Evolutionary conservation across 2,113 vertebrate genomes (phyloP).

Genomic region (Alectura lathami): DNA sequence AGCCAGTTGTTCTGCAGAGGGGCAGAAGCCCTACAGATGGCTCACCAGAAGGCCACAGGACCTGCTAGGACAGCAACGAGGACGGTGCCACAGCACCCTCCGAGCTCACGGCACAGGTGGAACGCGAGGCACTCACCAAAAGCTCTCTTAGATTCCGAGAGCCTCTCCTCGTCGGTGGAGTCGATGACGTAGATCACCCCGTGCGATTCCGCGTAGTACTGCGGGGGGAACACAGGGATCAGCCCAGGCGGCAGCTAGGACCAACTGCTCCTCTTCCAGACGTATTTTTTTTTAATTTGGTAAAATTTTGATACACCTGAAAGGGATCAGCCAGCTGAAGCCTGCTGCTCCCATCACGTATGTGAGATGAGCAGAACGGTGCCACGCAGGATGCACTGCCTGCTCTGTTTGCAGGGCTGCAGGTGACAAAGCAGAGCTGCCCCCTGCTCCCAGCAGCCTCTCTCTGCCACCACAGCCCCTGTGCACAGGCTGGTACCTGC

Average conservation of each 20-base stretch:
- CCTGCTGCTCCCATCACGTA: fast-evolving
- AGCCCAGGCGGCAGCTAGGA: fast-evolving
- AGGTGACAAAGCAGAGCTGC: neutral
- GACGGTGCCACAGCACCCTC: neutral
- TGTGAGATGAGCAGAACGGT: neutral
- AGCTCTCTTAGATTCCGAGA: constrained; percentile 91
- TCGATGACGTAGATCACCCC: constrained; percentile 97
- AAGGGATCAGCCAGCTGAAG: neutral
- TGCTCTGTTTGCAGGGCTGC: neutral
- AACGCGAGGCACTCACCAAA: constrained; percentile 82
- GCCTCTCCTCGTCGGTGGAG: constrained; percentile 92
- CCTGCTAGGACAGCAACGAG: fast-evolving
- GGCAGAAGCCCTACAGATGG: neutral
- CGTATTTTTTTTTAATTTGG: neutral
- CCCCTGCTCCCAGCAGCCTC: neutral
- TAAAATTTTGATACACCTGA: neutral
- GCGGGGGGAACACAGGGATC: neutral
- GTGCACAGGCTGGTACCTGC: neutral
- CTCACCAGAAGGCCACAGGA: neutral
- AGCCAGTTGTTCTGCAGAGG: neutral
- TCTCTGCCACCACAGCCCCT: neutral
- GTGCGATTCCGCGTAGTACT: constrained; percentile 98
- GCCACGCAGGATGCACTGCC: neutral
- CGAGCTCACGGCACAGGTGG: neutral
- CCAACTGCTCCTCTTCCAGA: neutral